Evolutionary conservation across 2,888 invertebrate species (phyloP), one percentile per base, ranked within the genome.

Genomic region (Adineta ricciae): DNA sequence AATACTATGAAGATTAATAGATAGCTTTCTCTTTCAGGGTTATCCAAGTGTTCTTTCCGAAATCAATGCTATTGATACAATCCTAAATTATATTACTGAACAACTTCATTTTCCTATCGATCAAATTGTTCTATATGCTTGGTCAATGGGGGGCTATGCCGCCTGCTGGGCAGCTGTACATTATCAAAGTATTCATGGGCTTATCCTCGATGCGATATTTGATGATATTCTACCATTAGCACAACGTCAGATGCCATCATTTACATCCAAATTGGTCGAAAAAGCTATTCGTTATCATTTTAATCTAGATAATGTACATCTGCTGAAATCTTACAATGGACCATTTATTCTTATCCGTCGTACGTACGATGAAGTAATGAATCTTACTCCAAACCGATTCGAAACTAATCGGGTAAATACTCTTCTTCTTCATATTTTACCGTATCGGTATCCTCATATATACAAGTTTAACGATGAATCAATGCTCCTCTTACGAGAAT

Each of bases 141-240:
- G 99, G 98, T 98, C 98, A 88, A 99, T 99, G 89, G 99, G 99
- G 0, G 97, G 97, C 0, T 99, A 94, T 89, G 92, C 95, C 0
- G 86, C 84, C 0, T 92, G 95, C 0, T 97, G 95, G 94, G 95
- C 95, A 2, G 96, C 96, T 8, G 93, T 93, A 91, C 94, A 94
- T 89, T 96, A 97, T 91, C 96, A 96, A 0, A 93, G 94, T 84
- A 92, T 96, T 78, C 94, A 93, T 88, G 94, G 94, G 88, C 91
- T 96, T 91, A 94, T 95, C 87, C 91, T 99, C 88, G 99, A 99
- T 92, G 98, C 98, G 19, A 96, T 97, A 0, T 99, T 99, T 91
- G 98, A 99, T 91, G 96, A 98, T 90, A 91, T 99, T 16, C 91
- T 96, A 83, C 95, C 96, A 24, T 92, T 99, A 87, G 98, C 98